These are phyloP conservation scores for Rhopalosiphum nymphaeae DNA, from an alignment of 2,888 invertebrate genomes.

Conservation along the genomic window DNA sequence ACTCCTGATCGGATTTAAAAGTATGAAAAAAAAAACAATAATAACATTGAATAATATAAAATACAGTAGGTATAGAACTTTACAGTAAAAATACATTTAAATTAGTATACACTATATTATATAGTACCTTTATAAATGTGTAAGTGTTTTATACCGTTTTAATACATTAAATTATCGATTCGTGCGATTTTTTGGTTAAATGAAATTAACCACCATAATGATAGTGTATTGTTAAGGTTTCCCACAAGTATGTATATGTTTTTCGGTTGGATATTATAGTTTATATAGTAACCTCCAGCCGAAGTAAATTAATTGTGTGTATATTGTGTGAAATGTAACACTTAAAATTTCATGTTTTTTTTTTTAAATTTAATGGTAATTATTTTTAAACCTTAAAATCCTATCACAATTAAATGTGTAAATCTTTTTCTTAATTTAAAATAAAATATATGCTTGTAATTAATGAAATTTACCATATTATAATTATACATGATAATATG, in stretches of 20 bases:
- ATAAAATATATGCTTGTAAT: neutral
- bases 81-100: neutral
- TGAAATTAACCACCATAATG: neutral
- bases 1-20: slow-evolving; percentile 25
- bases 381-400: neutral
- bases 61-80: neutral
- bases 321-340: neutral
- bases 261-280: neutral
- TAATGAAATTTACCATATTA: neutral
- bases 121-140: neutral
- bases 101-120: neutral
- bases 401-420: neutral
- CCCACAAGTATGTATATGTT: neutral
- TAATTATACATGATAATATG: neutral
- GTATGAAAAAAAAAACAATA: neutral
- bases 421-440: neutral
- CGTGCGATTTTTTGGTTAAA: neutral
- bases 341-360: neutral
- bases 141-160: neutral
- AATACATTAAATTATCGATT: neutral
- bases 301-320: neutral
- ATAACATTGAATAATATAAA: slow-evolving; percentile 8
- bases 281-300: neutral
- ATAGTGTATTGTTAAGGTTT: neutral
- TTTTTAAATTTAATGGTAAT: neutral